These are phyloP conservation scores for Tenualosa thibaudeaui DNA, from an alignment of 2,797 vertebrate species.

Conservation along the genomic window DNA sequence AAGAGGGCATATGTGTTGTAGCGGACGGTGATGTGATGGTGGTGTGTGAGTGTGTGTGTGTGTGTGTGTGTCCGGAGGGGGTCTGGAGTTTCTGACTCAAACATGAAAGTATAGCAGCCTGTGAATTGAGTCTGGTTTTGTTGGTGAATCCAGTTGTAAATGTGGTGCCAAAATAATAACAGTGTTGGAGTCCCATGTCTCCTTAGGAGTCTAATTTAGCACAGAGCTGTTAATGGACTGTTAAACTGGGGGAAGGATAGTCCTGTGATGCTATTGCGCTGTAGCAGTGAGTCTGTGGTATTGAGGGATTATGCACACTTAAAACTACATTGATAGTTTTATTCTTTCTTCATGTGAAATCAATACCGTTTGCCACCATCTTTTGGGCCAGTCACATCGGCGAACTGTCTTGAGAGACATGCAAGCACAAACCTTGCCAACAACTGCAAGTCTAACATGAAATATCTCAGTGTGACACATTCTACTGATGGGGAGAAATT, in stretches of 20 bases:
- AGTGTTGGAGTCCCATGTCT: not conserved
- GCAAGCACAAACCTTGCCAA: too few relatives aligned
- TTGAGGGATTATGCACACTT: too few relatives aligned
- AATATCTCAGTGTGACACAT: too few relatives aligned
- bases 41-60: not conserved
- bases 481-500: too few relatives aligned
- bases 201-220: not conserved
- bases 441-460: too few relatives aligned
- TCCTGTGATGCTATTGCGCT: not conserved
- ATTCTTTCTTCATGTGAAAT: too few relatives aligned
- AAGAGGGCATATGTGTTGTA: not conserved
- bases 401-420: too few relatives aligned
- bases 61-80: not conserved
- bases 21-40: not conserved
- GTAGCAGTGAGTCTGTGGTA: not conserved
- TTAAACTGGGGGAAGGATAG: not conserved
- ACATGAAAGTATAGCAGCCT: not conserved
- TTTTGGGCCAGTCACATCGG: too few relatives aligned
- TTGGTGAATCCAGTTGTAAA: not conserved
- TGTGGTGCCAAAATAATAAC: not conserved
- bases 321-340: too few relatives aligned
- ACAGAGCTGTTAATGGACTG: not conserved
- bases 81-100: not conserved
- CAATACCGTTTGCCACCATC: too few relatives aligned
- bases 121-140: not conserved